Conservation (phyloP, 2,888 invertebrate genomes). For the Drosophila mimetica region DNA sequence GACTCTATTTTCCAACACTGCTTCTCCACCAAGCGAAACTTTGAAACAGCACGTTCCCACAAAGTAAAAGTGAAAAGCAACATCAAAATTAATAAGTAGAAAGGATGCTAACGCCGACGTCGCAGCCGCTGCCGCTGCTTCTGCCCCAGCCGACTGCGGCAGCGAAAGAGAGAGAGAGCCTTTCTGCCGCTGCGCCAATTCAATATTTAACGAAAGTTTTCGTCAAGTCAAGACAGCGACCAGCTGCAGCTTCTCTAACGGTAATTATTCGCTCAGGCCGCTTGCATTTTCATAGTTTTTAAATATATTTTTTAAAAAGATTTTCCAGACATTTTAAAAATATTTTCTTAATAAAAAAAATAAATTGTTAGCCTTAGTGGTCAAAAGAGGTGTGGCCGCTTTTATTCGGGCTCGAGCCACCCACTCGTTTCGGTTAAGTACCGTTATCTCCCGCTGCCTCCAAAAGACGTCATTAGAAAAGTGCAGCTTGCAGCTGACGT, state of each 20-base stretch:
- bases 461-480: constrained; percentile 68
- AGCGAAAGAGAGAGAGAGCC: constrained; percentile 26
- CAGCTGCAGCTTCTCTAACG: constrained; percentile 30
- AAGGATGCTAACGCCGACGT: constrained; percentile 68
- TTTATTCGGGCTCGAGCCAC: constrained; percentile 10
- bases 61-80: constrained; percentile 80
- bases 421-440: constrained; percentile 49
- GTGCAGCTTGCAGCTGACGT: constrained; percentile 47
- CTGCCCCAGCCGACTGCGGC: constrained; percentile 30
- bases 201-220: constrained; percentile 69
- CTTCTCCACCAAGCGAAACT: constrained; percentile 1
- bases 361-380: no score
- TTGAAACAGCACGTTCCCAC: constrained; percentile 66
- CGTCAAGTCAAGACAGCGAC: constrained; percentile 52
- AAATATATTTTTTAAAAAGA: neutral
- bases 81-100: constrained; percentile 80
- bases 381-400: constrained; percentile 46
- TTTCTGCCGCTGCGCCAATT: constrained; percentile 58
- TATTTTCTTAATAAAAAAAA: no score
- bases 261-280: constrained; percentile 5
- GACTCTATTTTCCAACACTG: constrained; percentile 54
- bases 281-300: constrained; percentile 16
- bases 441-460: constrained; percentile 54
- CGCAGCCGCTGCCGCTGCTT: neutral
- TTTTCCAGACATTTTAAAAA: neutral